These are phyloP conservation scores for Phaethornis superciliosus DNA, from an alignment of 2,113 vertebrate species.

Conservation along the genomic window DNA sequence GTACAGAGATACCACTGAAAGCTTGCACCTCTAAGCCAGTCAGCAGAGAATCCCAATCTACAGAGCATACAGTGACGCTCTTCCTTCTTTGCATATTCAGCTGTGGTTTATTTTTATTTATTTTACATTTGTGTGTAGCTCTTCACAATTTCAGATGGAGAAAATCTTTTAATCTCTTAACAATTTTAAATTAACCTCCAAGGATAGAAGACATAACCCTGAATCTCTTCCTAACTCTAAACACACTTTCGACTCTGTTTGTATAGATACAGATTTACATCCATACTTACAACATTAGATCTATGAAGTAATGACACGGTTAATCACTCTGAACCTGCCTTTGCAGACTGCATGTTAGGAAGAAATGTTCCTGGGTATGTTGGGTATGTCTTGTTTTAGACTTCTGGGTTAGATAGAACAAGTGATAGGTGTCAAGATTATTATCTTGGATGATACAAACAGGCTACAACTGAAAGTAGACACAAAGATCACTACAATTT, in stretches of 20 bases:
- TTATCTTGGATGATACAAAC: constrained; percentile 28
- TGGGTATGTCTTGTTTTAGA: constrained; percentile 25
- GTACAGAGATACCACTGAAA: neutral
- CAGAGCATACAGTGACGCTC: neutral
- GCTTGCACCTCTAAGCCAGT: neutral
- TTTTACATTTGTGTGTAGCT: neutral
- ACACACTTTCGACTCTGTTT: neutral
- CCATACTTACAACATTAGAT: neutral
- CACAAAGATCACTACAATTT: neutral
- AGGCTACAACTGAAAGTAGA: neutral
- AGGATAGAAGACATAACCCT: neutral
- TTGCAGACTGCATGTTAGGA: constrained; percentile 28
- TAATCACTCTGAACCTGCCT: neutral
- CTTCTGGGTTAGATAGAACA: constrained; percentile 38
- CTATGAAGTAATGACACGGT: neutral
- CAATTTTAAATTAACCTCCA: neutral
- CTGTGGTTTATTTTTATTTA: neutral
- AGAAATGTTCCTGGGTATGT: neutral
- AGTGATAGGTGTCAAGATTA: neutral
- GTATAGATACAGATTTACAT: neutral
- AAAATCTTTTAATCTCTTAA: neutral
- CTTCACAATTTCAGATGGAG: neutral
- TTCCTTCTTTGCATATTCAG: neutral
- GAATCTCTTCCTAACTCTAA: neutral
- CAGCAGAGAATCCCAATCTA: neutral